A percentile compares a stretch with the other conserved stretches of the same genome.
Evolutionary conservation across 1,140 invertebrate species (phyloP).

Genomic region (Gonioctena quinquepunctata): DNA sequence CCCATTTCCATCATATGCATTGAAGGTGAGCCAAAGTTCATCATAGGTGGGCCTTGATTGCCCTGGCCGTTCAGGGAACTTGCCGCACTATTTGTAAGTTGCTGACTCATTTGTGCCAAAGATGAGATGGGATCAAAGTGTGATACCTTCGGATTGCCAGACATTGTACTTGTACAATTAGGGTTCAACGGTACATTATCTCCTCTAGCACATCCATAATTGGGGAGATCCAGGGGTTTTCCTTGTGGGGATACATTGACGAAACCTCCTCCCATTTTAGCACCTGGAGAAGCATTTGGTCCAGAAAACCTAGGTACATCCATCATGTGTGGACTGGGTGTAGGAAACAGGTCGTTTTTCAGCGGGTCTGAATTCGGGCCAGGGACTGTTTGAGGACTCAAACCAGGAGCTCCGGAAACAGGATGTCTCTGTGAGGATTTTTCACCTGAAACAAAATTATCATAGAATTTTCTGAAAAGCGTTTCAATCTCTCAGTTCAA

Average conservation of each 20-base stretch:
- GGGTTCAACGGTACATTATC: constrained; percentile 86
- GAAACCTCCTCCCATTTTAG: constrained; percentile 49
- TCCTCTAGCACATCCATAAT: constrained; percentile 61
- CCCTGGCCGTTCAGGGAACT: constrained; percentile 59
- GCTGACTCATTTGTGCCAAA: constrained; percentile 91
- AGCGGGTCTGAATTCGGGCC: constrained; percentile 48
- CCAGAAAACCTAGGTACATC: constrained; percentile 51
- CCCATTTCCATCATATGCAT: constrained; percentile 62
- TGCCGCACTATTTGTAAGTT: constrained; percentile 76
- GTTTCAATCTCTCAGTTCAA: too few species aligned
- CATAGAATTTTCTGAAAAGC: too few species aligned
- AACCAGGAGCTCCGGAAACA: constrained; percentile 40
- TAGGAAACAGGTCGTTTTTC: constrained; percentile 52
- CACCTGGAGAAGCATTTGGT: constrained; percentile 49
- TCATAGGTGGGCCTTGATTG: constrained; percentile 63
- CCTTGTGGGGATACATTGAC: constrained; percentile 52
- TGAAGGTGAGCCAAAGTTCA: constrained; percentile 62
- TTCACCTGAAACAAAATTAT: constrained; percentile 32
- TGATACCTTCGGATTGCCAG: constrained; percentile 62
- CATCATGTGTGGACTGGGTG: constrained; percentile 54
- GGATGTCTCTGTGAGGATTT: constrained; percentile 33
- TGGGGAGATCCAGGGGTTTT: constrained; percentile 51
- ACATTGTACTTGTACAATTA: constrained; percentile 68
- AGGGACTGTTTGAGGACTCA: constrained; percentile 51
- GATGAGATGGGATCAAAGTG: constrained; percentile 92